Conservation (phyloP, 2,113 vertebrate genomes). For the Shinisaurus crocodilurus region DNA sequence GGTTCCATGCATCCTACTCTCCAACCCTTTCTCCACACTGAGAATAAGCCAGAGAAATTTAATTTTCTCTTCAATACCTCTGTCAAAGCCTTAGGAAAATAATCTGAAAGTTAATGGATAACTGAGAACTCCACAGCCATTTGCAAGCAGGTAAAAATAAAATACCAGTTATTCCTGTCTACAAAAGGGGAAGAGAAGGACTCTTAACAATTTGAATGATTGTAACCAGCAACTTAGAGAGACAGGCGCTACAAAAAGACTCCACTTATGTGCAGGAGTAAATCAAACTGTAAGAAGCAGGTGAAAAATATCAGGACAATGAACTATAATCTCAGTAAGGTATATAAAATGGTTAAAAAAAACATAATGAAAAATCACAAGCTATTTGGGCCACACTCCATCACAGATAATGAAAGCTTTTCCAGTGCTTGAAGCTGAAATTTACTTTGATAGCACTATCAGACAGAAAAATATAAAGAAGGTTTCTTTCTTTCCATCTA, state of each 20-base stretch:
- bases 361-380: slow-evolving; percentile 6
- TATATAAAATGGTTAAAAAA: slow-evolving; percentile 16
- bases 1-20: not conserved
- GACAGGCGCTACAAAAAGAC: not conserved
- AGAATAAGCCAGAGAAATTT: slow-evolving; percentile 14
- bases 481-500: not conserved
- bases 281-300: slow-evolving; percentile 23
- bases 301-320: slow-evolving; percentile 2
- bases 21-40: not conserved
- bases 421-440: slow-evolving; percentile 20
- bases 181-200: slow-evolving; percentile 1
- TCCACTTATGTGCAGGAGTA: slow-evolving; percentile 28
- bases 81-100: not conserved
- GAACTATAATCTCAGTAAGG: not conserved
- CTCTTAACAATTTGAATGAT: slow-evolving; percentile 7
- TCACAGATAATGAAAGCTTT: slow-evolving; percentile 36
- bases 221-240: slow-evolving; percentile 26
- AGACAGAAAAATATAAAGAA: slow-evolving; percentile 15
- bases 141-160: slow-evolving; percentile 32
- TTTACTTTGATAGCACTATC: slow-evolving; percentile 31
- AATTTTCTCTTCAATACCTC: slow-evolving; percentile 27
- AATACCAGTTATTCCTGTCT: slow-evolving; percentile 19
- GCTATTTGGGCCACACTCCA: slow-evolving; percentile 1
- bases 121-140: slow-evolving; percentile 24
- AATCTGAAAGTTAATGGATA: slow-evolving; percentile 32